These are phyloP conservation scores for Ganaspis brasiliensis DNA, from an alignment of 2,888 invertebrate genomes.

Conservation along the genomic window DNA sequence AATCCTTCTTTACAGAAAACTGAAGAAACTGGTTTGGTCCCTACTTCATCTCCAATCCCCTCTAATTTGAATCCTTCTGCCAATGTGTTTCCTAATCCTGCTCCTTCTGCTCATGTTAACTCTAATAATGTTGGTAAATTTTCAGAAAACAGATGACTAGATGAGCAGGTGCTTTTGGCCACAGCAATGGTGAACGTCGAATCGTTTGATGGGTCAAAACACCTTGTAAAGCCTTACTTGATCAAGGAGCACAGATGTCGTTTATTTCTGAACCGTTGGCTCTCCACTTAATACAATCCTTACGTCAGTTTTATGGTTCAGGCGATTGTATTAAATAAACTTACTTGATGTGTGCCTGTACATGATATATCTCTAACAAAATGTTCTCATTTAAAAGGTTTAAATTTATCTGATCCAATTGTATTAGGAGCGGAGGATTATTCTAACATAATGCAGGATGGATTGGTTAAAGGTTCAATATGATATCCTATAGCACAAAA, in stretches of 20 bases:
- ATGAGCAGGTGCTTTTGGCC: background rate
- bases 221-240: background rate
- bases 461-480: background rate
- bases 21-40: background rate
- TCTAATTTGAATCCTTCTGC: background rate
- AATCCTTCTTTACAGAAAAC: background rate
- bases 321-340: slow-evolving; percentile 2
- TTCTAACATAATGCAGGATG: background rate
- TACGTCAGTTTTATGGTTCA: background rate
- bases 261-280: background rate
- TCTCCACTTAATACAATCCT: background rate
- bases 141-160: slow-evolving; percentile 8
- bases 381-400: background rate
- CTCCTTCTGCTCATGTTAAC: background rate
- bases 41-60: background rate
- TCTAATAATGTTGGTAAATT: background rate
- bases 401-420: background rate
- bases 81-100: background rate
- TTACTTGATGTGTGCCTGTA: background rate
- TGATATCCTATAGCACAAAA: slow-evolving; percentile 1
- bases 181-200: background rate
- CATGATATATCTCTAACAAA: background rate
- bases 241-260: background rate
- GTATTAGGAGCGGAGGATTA: background rate
- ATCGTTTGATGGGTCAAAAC: background rate